Evolutionary conservation across 2,797 vertebrate genomes (phyloP).

Genomic region (Takifugu rubripes): DNA sequence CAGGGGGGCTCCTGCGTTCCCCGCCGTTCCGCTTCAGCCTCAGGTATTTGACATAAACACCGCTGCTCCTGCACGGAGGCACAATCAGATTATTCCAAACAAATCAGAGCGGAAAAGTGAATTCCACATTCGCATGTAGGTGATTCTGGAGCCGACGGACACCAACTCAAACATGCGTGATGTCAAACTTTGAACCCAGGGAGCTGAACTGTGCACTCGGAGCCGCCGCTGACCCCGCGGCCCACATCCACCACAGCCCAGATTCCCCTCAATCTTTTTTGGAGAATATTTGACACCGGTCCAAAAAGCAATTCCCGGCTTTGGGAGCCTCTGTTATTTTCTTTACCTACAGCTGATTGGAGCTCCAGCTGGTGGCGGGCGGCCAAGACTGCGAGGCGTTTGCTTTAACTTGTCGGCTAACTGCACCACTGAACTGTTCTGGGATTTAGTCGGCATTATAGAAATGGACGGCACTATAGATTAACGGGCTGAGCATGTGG

Average conservation of each 20-base stretch:
- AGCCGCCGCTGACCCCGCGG: slow-evolving; percentile 59
- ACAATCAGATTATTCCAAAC: neutral
- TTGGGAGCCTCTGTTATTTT: slow-evolving; percentile 50
- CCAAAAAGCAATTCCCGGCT: slow-evolving; percentile 65
- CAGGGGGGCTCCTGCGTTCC: slow-evolving; percentile 27
- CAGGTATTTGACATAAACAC: slow-evolving; percentile 33
- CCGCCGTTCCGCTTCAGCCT: slow-evolving; percentile 20
- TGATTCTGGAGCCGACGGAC: too few species aligned
- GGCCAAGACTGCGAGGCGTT: slow-evolving; percentile 72
- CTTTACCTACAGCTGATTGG: slow-evolving; percentile 70
- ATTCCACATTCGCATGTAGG: too few species aligned
- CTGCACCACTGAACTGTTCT: slow-evolving; percentile 28
- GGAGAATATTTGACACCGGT: slow-evolving; percentile 55
- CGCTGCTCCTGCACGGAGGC: neutral
- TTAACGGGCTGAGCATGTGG: slow-evolving; percentile 61
- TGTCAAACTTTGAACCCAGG: too few species aligned
- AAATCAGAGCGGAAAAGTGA: too few species aligned
- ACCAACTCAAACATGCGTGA: too few species aligned
- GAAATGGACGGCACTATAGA: slow-evolving; percentile 62
- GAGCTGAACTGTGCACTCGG: slow-evolving; percentile 32
- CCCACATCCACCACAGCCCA: slow-evolving; percentile 39
- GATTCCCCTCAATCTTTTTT: slow-evolving; percentile 44
- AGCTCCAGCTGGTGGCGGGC: slow-evolving; percentile 69
- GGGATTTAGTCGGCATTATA: slow-evolving; percentile 64
- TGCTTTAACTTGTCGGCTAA: slow-evolving; percentile 57